Evolutionary conservation across 1,140 invertebrate genomes (phyloP).

Genomic region (Leptinotarsa texana): DNA sequence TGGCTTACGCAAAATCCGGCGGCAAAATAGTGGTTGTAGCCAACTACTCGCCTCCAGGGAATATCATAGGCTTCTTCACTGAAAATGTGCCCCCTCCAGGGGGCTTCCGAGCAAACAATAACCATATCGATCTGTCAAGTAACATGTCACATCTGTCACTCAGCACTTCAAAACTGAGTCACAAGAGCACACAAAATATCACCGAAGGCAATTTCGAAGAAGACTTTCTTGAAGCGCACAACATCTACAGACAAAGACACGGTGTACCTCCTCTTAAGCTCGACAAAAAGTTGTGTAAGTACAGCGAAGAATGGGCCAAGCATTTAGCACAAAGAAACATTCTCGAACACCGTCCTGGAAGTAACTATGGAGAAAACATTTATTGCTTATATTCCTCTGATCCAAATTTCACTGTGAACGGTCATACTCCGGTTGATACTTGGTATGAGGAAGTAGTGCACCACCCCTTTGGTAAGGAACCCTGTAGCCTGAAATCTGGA

Average conservation of each 20-base stretch:
- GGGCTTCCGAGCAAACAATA: slow-evolving; percentile 34
- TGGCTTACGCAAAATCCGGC: slow-evolving; percentile 61
- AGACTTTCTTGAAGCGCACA: slow-evolving; percentile 68
- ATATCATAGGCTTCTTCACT: slow-evolving; percentile 63
- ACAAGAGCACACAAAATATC: slow-evolving; percentile 28
- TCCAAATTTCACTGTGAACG: slow-evolving; percentile 68
- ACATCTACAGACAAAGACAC: slow-evolving; percentile 76
- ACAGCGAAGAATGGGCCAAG: slow-evolving; percentile 83
- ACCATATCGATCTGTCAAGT: slow-evolving; percentile 30
- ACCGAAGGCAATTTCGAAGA: slow-evolving; percentile 46
- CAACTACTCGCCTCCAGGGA: slow-evolving; percentile 72
- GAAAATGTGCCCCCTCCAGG: slow-evolving; percentile 61
- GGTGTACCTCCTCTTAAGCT: slow-evolving; percentile 67
- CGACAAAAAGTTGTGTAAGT: slow-evolving; percentile 61
- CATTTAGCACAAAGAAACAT: slow-evolving; percentile 68
- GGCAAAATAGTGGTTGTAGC: slow-evolving; percentile 68
- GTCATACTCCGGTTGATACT: slow-evolving; percentile 72
- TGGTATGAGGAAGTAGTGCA: slow-evolving; percentile 70
- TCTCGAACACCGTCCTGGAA: slow-evolving; percentile 75
- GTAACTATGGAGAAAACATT: slow-evolving; percentile 81
- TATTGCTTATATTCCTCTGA: slow-evolving; percentile 76
- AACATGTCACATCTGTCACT: slow-evolving; percentile 18
- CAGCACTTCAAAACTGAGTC: slow-evolving; percentile 6
- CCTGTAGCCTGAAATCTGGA: slow-evolving; percentile 68
- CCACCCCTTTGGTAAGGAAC: slow-evolving; percentile 67